Percentiles rank a stretch among this genome's conserved stretches.
Evolutionary conservation across 2,888 invertebrate species (phyloP).

Genomic region (Rambutsinella grinnellia): DNA sequence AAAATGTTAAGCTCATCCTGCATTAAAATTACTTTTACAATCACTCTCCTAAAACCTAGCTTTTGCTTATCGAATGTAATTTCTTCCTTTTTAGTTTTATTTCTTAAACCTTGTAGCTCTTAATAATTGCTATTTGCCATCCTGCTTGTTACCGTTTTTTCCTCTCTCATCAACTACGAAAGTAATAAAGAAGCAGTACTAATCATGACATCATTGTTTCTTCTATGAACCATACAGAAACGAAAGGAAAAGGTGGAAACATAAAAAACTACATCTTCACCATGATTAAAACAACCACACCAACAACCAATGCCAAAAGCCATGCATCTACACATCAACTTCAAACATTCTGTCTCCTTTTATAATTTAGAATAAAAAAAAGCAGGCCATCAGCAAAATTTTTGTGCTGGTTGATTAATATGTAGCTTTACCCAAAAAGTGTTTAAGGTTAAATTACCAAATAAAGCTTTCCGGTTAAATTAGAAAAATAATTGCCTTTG

Average conservation of each 20-base stretch:
- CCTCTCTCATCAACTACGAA: neutral
- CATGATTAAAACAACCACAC: slow-evolving; percentile 4
- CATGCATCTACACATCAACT: slow-evolving; percentile 3
- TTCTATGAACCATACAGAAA: slow-evolving; percentile 50
- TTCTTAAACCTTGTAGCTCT: neutral
- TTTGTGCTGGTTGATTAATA: neutral
- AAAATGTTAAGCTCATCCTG: no score
- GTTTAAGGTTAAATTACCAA: neutral
- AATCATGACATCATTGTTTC: slow-evolving; percentile 44
- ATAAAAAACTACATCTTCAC: slow-evolving; percentile 42
- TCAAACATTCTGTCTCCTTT: slow-evolving; percentile 2
- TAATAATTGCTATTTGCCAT: neutral
- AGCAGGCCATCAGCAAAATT: neutral
- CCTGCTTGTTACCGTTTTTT: neutral
- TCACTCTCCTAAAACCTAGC: no score
- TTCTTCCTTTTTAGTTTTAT: no score
- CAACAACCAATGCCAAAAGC: slow-evolving; percentile 22
- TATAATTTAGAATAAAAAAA: neutral
- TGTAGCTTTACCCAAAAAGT: neutral
- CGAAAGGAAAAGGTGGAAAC: slow-evolving; percentile 61
- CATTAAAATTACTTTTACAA: no score
- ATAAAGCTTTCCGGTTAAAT: neutral
- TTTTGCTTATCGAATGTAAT: no score
- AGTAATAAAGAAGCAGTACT: slow-evolving; percentile 19
- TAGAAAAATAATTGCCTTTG: neutral